Conservation (phyloP, 2,888 invertebrate species). For the Norana najaformis region DNA sequence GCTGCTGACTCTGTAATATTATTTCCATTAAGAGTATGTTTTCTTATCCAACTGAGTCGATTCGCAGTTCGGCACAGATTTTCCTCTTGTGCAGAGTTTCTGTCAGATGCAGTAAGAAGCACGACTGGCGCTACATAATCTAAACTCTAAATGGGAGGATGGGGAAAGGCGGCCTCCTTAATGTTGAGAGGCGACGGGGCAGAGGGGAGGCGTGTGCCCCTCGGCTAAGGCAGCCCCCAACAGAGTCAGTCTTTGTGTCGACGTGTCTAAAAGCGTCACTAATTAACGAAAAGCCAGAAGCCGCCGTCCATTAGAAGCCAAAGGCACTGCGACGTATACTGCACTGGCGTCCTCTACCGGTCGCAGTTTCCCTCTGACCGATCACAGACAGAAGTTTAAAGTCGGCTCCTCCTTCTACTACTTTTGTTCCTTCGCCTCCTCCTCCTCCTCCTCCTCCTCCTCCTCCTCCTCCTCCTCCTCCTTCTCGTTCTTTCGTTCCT, state of each 20-base stretch:
- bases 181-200: neutral
- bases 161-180: neutral
- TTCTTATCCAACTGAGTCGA: no score
- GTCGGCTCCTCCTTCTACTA: neutral
- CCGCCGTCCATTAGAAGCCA: neutral
- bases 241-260: constrained; percentile 17
- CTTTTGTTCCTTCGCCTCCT: neutral
- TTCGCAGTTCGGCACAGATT: no score
- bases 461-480: neutral
- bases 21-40: no score
- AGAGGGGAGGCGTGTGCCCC: constrained; percentile 13
- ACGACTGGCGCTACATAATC: neutral
- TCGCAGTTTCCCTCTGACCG: neutral
- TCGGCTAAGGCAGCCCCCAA: constrained; percentile 18
- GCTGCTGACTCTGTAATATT: no score
- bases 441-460: neutral
- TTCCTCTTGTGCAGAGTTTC: neutral
- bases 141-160: neutral
- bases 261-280: constrained; percentile 16
- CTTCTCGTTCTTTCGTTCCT: neutral
- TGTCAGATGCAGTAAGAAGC: neutral
- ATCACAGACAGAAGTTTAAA: constrained; percentile 1
- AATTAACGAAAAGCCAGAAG: constrained; percentile 21
- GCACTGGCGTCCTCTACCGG: neutral
- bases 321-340: neutral